These are phyloP conservation scores for Polydrusus cervinus DNA, from an alignment of 2,888 invertebrate genomes.

Conservation along the genomic window DNA sequence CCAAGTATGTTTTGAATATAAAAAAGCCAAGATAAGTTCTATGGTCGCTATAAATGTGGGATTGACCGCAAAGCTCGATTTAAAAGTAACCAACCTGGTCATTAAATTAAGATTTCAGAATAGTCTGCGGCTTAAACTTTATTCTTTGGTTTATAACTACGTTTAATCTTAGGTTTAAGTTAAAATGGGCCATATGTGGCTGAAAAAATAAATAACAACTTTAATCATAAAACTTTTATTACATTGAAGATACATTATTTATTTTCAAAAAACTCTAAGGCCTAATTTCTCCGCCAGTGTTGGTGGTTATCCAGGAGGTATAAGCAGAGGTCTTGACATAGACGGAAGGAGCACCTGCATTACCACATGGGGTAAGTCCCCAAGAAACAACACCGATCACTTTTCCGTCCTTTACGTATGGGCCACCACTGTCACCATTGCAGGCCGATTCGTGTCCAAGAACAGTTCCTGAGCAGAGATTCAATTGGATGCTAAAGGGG, in stretches of 20 bases:
- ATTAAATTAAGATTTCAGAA: too few relatives aligned
- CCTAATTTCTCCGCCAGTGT: constrained; percentile 21
- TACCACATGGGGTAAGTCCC: constrained; percentile 74
- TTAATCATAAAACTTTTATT: too few relatives aligned
- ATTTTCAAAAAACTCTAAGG: background rate
- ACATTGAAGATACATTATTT: too few relatives aligned
- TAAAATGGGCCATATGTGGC: background rate
- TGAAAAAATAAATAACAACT: too few relatives aligned
- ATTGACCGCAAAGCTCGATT: too few relatives aligned
- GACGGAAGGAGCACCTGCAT: constrained; percentile 73
- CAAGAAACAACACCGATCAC: constrained; percentile 75
- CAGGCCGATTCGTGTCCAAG: constrained; percentile 73
- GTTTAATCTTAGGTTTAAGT: too few relatives aligned
- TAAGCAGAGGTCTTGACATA: constrained; percentile 73
- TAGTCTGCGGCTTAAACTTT: too few relatives aligned
- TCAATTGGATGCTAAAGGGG: constrained; percentile 67
- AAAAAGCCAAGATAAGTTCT: too few relatives aligned
- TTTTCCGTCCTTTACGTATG: constrained; percentile 66
- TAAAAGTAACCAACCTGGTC: too few relatives aligned
- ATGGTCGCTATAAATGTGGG: too few relatives aligned
- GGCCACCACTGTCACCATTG: constrained; percentile 75
- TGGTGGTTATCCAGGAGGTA: constrained; percentile 62
- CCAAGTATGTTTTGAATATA: too few relatives aligned
- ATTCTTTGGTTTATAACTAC: too few relatives aligned
- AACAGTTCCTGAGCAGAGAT: constrained; percentile 74